phyloP scores from a whole-genome alignment of 2,113 vertebrate species.

The Fukomys damarensis region DNA sequence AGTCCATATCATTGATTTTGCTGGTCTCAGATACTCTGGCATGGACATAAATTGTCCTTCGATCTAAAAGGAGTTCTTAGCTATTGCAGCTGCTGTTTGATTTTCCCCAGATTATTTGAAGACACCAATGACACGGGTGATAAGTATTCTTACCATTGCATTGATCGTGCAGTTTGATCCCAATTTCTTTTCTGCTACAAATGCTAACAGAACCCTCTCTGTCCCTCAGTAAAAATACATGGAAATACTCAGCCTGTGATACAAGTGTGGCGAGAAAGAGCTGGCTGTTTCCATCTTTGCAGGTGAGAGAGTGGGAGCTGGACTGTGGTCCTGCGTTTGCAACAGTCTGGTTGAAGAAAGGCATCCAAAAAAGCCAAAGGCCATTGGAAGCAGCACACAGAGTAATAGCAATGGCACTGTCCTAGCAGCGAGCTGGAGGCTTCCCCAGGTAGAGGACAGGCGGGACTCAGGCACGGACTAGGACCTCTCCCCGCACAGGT shows the following conservation, averaged over 20 bases:
- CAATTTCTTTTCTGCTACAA: slow-evolving; percentile 33
- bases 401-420: slow-evolving; percentile 61
- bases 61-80: not conserved
- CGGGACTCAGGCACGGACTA: not conserved
- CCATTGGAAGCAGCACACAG: slow-evolving; percentile 40
- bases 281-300: not conserved
- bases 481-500: not conserved
- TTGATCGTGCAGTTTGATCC: not conserved
- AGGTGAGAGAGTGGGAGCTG: slow-evolving; percentile 42
- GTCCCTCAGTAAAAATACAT: not conserved
- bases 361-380: not conserved
- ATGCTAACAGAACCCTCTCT: not conserved
- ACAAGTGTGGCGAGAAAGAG: not conserved
- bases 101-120: slow-evolving; percentile 15
- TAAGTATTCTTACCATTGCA: not conserved
- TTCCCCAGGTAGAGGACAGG: not conserved
- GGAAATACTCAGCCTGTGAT: not conserved
- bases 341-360: slow-evolving; percentile 31
- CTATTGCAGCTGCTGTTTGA: not conserved
- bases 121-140: not conserved
- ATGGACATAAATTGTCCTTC: slow-evolving; percentile 53
- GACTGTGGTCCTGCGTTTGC: slow-evolving; percentile 51
- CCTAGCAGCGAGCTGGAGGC: slow-evolving; percentile 49
- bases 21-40: slow-evolving; percentile 48
- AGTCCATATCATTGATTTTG: slow-evolving; percentile 54